Evolutionary conservation across 2,113 vertebrate genomes (phyloP).

Genomic region (Eurystomus gularis): DNA sequence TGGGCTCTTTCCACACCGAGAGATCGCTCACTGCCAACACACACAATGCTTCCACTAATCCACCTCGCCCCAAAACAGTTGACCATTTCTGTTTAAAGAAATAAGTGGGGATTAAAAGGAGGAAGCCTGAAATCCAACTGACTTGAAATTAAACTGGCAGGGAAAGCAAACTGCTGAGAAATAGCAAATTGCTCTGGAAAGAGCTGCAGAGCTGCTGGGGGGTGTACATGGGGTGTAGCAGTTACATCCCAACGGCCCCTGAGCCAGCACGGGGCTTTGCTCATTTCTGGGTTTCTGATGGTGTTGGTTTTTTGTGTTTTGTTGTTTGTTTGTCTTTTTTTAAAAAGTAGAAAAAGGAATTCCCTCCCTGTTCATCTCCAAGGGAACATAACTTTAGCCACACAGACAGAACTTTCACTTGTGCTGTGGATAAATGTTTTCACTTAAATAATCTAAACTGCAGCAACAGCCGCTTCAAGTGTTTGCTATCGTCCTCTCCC

Average conservation of each 20-base stretch:
- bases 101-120: conserved; percentile 44
- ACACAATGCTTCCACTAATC: background rate
- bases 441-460: background rate
- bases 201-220: background rate
- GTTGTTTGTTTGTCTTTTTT: background rate
- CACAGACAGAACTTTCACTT: background rate
- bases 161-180: background rate
- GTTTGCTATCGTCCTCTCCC: background rate
- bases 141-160: conserved; percentile 23
- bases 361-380: background rate
- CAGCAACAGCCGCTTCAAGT: background rate
- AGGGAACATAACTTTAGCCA: background rate
- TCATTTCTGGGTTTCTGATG: background rate
- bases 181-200: background rate
- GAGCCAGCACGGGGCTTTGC: fast-evolving
- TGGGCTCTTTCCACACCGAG: background rate
- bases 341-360: background rate
- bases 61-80: background rate
- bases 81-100: conserved; percentile 26
- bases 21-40: background rate
- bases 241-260: background rate
- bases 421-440: background rate
- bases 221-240: fast-evolving
- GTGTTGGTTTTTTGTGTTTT: no score
- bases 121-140: background rate